Conservation (phyloP, 2,797 vertebrate species). For the Otolemur crassicaudatus region DNA sequence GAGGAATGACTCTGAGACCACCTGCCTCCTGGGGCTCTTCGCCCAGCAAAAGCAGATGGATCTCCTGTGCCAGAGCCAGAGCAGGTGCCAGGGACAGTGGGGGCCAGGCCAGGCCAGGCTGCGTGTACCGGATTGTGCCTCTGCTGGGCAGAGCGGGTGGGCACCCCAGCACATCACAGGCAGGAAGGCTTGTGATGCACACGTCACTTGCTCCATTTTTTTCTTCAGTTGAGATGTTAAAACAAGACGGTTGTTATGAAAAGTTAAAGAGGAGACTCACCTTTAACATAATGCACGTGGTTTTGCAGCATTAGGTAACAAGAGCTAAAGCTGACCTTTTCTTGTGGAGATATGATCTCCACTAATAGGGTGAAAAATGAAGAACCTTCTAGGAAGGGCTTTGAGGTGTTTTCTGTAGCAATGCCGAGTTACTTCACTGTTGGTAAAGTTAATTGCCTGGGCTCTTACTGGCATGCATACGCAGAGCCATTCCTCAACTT, state of each 20-base stretch:
- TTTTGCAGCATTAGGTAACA: background rate
- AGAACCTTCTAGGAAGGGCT: background rate
- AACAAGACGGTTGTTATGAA: background rate
- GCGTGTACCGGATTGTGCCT: no score
- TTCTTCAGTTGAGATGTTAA: background rate
- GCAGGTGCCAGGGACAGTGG: rapidly evolving
- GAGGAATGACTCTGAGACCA: background rate
- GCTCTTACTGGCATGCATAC: background rate
- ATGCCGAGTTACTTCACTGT: background rate
- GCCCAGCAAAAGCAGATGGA: background rate
- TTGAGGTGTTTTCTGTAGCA: background rate
- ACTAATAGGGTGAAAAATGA: background rate
- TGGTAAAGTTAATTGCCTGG: background rate
- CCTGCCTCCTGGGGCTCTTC: background rate
- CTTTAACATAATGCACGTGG: no score
- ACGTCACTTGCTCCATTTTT: background rate
- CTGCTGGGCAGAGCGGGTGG: background rate
- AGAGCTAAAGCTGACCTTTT: background rate
- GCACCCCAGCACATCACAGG: no score
- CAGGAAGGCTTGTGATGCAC: background rate
- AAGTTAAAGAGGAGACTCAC: background rate
- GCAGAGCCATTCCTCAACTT: background rate
- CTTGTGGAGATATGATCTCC: background rate
- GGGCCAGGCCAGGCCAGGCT: no score
- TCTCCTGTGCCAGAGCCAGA: background rate